Conservation (phyloP, 2,888 invertebrate genomes). For the Andrena haemorrhoa region DNA sequence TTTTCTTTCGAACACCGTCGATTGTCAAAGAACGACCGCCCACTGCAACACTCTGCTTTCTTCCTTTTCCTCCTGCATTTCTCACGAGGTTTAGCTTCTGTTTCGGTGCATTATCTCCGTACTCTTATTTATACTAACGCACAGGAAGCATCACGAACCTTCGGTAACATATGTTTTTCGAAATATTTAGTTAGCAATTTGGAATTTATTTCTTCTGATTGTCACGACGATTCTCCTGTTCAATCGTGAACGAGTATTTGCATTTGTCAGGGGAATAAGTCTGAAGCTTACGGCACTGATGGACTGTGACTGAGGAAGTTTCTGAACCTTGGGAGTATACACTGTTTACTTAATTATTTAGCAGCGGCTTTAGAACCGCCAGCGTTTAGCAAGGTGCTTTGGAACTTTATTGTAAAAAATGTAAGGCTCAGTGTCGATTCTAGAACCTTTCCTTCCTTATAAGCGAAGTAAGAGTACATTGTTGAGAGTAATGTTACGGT, state of each 20-base stretch:
- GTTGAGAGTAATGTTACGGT: not conserved
- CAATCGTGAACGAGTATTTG: not conserved
- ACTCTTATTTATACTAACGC: not conserved
- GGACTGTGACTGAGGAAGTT: not conserved
- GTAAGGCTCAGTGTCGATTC: not conserved
- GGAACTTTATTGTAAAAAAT: slow-evolving; percentile 16
- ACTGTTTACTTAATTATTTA: slow-evolving; percentile 33
- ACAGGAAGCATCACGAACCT: too few relatives aligned
- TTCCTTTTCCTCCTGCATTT: not conserved
- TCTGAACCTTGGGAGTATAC: slow-evolving; percentile 8
- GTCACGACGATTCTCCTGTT: too few relatives aligned
- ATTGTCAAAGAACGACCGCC: not conserved
- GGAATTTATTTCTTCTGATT: too few relatives aligned
- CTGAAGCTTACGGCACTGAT: not conserved
- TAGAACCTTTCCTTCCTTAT: slow-evolving; percentile 1
- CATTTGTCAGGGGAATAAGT: not conserved
- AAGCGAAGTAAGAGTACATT: not conserved
- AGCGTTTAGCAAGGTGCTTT: slow-evolving; percentile 4
- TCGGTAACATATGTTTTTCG: too few relatives aligned
- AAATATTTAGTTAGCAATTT: too few relatives aligned
- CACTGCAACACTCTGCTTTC: not conserved
- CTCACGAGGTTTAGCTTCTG: not conserved
- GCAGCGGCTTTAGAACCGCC: not conserved
- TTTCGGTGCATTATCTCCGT: not conserved
- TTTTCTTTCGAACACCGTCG: not conserved